Evolutionary conservation across 2,797 vertebrate species (phyloP), one percentile per base, ranked within the genome.

Genomic region (Gouania willdenowi): DNA sequence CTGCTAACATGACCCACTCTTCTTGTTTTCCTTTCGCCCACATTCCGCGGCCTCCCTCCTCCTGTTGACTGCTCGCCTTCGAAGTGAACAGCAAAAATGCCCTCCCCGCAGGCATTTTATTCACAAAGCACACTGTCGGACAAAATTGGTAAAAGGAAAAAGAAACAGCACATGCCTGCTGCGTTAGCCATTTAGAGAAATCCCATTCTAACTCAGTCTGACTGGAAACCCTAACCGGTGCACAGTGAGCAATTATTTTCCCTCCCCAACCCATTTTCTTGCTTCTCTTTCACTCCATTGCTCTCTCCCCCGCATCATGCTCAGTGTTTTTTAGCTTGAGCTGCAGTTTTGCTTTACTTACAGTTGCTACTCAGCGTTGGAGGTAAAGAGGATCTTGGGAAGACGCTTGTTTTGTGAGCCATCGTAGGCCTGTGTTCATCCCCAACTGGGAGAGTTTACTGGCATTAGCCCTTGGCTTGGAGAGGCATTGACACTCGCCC

Each of bases 311-410:
- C 40, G 35, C 55, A 59, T 61, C 55, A 43, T 5, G 13, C 71
- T 69, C 12, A 27, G 63, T 59, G 39, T 69, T 78, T 83, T 85
- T 84, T 65, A 81, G 81, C 82, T 84, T 84, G 78, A 77, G 73
- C 78, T 84, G 82, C 84, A 87, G 55, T 85, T 87, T 85, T 82
- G 55, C 73, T 73, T 80, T 79, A 81, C 79, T 82, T 82, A 78
- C 79, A 82, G 60, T 83, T 75, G 73, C 70, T 81, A 70, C 81
- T 85, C 82, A 79, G 78, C 52, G 66, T 51, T 75, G 62, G 75
- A 80, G 69, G 80, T 88, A 88, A 89, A 88, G 88, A 87, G 87
- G 79, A 85, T 80, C 85, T 85, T 71, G 82, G 85, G 86, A 85
- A 78, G 77, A 70, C 53, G 57, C 75, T 81, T 85, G 78, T 82